Conservation (phyloP, 2,113 vertebrate species). For the Phalacrocorax aristotelis region DNA sequence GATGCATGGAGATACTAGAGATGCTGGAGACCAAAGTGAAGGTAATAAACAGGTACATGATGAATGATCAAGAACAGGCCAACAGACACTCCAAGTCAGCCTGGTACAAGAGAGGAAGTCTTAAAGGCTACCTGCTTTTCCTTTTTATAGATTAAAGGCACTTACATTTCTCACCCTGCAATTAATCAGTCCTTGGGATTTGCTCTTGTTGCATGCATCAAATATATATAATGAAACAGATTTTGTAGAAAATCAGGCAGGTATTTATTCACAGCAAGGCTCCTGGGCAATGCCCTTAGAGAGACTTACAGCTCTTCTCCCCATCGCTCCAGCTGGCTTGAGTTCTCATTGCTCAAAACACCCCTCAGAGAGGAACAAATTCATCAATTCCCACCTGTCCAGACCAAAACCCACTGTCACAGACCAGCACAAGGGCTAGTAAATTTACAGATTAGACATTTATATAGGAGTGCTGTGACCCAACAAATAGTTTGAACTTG, state of each 20-base stretch:
- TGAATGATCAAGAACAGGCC: background rate
- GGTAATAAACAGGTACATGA: constrained; percentile 9
- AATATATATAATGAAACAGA: background rate
- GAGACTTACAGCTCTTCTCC: background rate
- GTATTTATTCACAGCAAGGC: background rate
- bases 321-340: background rate
- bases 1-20: background rate
- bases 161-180: background rate
- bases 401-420: background rate
- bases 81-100: background rate
- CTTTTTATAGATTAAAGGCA: constrained; percentile 6
- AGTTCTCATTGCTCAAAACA: background rate
- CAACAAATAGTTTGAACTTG: background rate
- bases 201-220: background rate
- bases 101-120: background rate
- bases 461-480: background rate
- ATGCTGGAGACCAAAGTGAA: background rate
- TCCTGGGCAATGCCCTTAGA: background rate
- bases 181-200: constrained; percentile 28
- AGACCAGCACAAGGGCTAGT: background rate
- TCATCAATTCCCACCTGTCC: background rate
- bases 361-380: background rate
- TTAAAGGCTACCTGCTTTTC: background rate
- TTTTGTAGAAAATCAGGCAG: background rate
- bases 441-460: background rate